phyloP scores from a whole-genome alignment of 2,113 vertebrate genomes.

The Halcyon malimbica region DNA sequence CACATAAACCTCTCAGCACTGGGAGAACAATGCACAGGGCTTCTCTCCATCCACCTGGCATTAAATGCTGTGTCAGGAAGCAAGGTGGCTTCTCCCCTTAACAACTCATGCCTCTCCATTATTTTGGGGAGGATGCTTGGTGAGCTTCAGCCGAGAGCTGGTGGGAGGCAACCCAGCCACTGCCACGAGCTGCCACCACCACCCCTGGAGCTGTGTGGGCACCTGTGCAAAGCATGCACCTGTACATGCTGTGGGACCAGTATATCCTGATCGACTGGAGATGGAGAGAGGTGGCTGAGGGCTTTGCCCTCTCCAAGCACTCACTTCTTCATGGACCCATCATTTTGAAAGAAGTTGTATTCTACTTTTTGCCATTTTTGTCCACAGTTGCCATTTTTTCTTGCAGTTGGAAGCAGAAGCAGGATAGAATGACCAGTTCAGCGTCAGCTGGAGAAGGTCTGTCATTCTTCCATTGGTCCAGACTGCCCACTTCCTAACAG shows the following conservation, averaged over 20 bases:
- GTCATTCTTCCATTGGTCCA: not conserved
- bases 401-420: not conserved
- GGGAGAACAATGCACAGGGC: not conserved
- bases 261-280: fast-evolving
- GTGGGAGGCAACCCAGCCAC: not conserved
- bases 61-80: not conserved
- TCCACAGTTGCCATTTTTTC: too few relatives aligned
- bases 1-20: not conserved
- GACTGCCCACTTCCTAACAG: not conserved
- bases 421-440: not conserved
- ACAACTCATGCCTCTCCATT: not conserved
- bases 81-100: fast-evolving
- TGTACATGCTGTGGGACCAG: fast-evolving
- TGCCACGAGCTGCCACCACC: not conserved
- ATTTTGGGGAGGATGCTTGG: not conserved
- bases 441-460: not conserved
- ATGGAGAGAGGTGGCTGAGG: not conserved
- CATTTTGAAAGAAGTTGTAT: not conserved
- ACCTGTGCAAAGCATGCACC: not conserved
- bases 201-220: fast-evolving
- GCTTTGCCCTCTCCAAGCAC: not conserved
- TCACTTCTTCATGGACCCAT: not conserved
- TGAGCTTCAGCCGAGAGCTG: not conserved
- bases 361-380: not conserved
- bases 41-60: not conserved